A percentile compares a stretch with the other conserved stretches of the same genome.
These are phyloP conservation scores for Pteria penguin DNA, from an alignment of 2,888 invertebrate genomes.

Conservation along the genomic window DNA sequence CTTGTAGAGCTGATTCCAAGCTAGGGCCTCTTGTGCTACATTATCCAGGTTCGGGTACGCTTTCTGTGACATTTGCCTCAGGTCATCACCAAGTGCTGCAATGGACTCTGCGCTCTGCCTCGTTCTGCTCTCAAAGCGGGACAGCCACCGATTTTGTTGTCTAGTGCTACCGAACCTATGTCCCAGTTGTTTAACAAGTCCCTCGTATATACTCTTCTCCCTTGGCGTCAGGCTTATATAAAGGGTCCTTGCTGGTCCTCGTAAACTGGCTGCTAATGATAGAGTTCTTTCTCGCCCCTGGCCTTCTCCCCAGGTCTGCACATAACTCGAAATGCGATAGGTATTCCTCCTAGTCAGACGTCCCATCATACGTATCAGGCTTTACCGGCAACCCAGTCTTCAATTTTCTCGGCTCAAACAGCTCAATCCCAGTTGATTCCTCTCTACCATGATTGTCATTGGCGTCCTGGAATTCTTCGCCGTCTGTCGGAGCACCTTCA, in stretches of 20 bases:
- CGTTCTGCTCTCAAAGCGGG: constrained; percentile 16
- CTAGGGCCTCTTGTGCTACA: neutral
- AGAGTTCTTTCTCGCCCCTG: constrained; percentile 10
- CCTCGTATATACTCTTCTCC: constrained; percentile 3
- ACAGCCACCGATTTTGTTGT: constrained; percentile 27
- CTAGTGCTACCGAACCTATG: constrained; percentile 33
- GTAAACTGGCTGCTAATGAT: constrained; percentile 12
- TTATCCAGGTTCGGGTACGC: constrained; percentile 19
- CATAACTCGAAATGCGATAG: constrained; percentile 30
- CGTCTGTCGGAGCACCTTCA: neutral
- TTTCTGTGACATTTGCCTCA: constrained; percentile 10
- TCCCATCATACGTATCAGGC: constrained; percentile 9
- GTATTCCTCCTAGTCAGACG: neutral
- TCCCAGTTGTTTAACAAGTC: constrained; percentile 1
- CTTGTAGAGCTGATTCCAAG: constrained; percentile 6
- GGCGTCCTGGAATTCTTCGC: neutral
- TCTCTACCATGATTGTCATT: neutral
- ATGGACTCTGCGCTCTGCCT: constrained; percentile 10
- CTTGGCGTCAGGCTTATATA: neutral
- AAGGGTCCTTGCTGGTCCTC: constrained; percentile 28
- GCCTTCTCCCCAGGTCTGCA: constrained; percentile 21
- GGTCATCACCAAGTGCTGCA: constrained; percentile 32
- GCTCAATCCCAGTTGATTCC: neutral
- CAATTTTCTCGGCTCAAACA: neutral
- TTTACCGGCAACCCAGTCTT: neutral